Percentiles rank a stretch among this genome's conserved stretches.
Conservation (phyloP, 2,888 invertebrate genomes). For the Cerceris ruficornis region DNA sequence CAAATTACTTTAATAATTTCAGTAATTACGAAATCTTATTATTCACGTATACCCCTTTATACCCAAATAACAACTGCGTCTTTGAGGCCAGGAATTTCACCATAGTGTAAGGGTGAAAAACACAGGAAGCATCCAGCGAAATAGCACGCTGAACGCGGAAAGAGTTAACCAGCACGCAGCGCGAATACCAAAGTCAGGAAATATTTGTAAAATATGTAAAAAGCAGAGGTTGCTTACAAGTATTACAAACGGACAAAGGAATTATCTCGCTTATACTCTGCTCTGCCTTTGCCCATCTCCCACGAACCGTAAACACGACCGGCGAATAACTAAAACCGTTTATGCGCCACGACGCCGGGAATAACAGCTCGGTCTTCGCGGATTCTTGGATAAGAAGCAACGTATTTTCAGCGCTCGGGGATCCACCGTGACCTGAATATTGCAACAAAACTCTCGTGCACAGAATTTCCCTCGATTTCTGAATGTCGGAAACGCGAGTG, state of each 20-base stretch:
- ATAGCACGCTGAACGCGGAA: no score
- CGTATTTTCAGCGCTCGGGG: constrained; percentile 39
- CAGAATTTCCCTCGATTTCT: constrained; percentile 49
- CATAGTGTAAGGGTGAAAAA: no score
- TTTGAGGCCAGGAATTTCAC: no score
- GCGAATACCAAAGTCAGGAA: not conserved
- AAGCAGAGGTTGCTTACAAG: constrained; percentile 1
- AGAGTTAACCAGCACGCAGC: not conserved
- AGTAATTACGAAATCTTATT: no score
- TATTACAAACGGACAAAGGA: not conserved
- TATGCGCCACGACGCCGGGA: constrained; percentile 26
- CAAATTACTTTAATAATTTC: no score
- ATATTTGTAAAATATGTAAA: no score
- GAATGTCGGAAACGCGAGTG: constrained; percentile 42
- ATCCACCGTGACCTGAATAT: constrained; percentile 52
- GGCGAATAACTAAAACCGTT: constrained; percentile 33
- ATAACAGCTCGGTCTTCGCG: constrained; percentile 27
- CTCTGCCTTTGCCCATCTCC: constrained; percentile 6
- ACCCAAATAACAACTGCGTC: no score
- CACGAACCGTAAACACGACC: constrained; percentile 23
- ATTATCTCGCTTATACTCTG: constrained; percentile 21
- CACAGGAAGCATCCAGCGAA: no score
- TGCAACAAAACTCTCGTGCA: constrained; percentile 42
- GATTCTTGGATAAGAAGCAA: constrained; percentile 48
- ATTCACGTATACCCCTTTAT: no score